Percentiles rank a stretch among this genome's conserved stretches.
Evolutionary conservation across 1,140 invertebrate genomes (phyloP).

Genomic region (Propsilocerus akamusi): DNA sequence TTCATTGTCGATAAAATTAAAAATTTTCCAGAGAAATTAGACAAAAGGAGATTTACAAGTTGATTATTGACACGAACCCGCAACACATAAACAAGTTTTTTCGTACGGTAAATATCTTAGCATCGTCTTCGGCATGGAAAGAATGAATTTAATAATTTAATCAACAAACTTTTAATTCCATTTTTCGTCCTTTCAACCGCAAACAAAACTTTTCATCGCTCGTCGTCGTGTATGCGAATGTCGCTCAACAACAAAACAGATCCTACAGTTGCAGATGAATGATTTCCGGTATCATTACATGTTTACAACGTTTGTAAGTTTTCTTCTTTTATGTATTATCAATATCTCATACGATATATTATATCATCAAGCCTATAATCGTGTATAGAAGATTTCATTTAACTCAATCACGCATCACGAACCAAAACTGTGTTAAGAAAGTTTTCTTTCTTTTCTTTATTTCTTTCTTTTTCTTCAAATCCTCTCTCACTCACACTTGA

Average conservation of each 20-base stretch:
- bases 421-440: too few species aligned
- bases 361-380: too few species aligned
- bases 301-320: constrained; percentile 84
- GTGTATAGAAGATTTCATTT: too few species aligned
- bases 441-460: neutral
- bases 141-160: neutral
- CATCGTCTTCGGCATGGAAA: too few species aligned
- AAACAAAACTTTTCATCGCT: too few species aligned
- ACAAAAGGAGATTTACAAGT: constrained; percentile 63
- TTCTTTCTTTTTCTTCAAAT: neutral
- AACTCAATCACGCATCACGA: too few species aligned
- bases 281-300: constrained; percentile 78
- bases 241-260: too few species aligned
- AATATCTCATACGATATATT: constrained; percentile 5
- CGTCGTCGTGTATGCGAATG: too few species aligned
- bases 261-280: constrained; percentile 78
- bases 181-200: constrained; percentile 12
- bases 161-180: constrained; percentile 6
- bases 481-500: too few species aligned
- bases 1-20: neutral
- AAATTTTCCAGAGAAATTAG: constrained; percentile 39
- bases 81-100: constrained; percentile 57
- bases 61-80: constrained; percentile 69
- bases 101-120: constrained; percentile 63
- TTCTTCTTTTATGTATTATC: constrained; percentile 7